Conservation (phyloP, 1,140 invertebrate species). For the Heliconius hermathena region DNA sequence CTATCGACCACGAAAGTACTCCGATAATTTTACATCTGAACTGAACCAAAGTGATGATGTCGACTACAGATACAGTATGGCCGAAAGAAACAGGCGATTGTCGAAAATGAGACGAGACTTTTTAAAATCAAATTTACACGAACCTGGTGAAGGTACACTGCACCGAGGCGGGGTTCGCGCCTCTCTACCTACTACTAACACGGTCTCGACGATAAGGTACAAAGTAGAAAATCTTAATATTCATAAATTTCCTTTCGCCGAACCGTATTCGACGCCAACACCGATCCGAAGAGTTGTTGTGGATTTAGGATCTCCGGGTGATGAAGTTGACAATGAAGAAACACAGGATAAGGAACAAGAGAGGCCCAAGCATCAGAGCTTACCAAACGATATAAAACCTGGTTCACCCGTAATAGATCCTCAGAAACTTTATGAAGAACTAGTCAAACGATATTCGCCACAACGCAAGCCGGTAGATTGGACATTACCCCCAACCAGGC, state of each 20-base stretch:
- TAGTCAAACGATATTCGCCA: conserved; percentile 74
- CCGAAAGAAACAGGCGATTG: conserved; percentile 69
- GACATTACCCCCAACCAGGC: conserved; percentile 71
- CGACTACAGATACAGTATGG: conserved; percentile 69
- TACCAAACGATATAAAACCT: conserved; percentile 51
- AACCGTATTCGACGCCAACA: conserved; percentile 73
- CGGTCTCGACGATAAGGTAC: conserved; percentile 57
- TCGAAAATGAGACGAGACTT: conserved; percentile 72
- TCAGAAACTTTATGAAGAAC: conserved; percentile 73
- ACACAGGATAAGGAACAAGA: conserved; percentile 54
- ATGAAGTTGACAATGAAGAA: conserved; percentile 62
- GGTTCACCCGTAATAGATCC: conserved; percentile 65
- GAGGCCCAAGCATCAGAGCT: conserved; percentile 55
- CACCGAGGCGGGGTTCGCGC: conserved; percentile 65
- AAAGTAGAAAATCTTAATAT: conserved; percentile 76
- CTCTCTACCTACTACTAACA: conserved; percentile 64
- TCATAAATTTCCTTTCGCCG: conserved; percentile 78
- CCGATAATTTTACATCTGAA: conserved; percentile 76
- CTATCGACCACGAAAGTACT: conserved; percentile 72
- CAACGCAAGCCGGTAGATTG: conserved; percentile 73
- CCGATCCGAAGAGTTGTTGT: conserved; percentile 63
- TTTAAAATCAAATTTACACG: conserved; percentile 72
- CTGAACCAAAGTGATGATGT: conserved; percentile 71
- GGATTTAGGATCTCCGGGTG: conserved; percentile 58
- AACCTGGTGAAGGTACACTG: conserved; percentile 63